phyloP scores from a whole-genome alignment of 2,113 vertebrate species.

The Poeciliopsis occidentalis region DNA sequence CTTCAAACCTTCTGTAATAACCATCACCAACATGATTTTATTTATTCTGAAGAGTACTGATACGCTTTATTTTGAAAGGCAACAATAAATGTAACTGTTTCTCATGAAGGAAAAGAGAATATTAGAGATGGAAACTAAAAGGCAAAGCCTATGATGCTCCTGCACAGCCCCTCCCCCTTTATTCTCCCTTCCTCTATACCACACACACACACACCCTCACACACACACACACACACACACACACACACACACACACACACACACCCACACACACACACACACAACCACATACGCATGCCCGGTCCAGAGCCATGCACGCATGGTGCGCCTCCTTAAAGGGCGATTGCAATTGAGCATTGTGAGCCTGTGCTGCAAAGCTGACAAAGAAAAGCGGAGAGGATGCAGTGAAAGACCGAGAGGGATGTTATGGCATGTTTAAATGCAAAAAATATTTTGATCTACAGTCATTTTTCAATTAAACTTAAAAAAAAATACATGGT shows the following conservation, averaged over 20 bases:
- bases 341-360: conserved; percentile 71
- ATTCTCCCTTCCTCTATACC: background rate
- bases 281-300: conserved; percentile 4
- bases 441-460: background rate
- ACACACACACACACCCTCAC: background rate
- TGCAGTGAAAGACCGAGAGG: background rate
- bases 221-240: background rate
- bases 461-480: conserved; percentile 28
- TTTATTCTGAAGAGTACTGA: too few species aligned
- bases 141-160: conserved; percentile 29
- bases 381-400: conserved; percentile 59
- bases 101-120: conserved; percentile 28
- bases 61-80: background rate
- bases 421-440: conserved; percentile 20
- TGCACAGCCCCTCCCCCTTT: conserved; percentile 51
- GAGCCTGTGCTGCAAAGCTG: conserved; percentile 52
- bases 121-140: conserved; percentile 29
- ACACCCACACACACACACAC: background rate
- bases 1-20: too few species aligned
- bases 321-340: conserved; percentile 57
- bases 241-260: too few species aligned
- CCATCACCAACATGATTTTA: too few species aligned
- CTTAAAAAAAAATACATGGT: conserved; percentile 2
- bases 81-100: background rate
- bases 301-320: conserved; percentile 39